Conservation (phyloP, 2,113 vertebrate genomes). For the Siniperca chuatsi region DNA sequence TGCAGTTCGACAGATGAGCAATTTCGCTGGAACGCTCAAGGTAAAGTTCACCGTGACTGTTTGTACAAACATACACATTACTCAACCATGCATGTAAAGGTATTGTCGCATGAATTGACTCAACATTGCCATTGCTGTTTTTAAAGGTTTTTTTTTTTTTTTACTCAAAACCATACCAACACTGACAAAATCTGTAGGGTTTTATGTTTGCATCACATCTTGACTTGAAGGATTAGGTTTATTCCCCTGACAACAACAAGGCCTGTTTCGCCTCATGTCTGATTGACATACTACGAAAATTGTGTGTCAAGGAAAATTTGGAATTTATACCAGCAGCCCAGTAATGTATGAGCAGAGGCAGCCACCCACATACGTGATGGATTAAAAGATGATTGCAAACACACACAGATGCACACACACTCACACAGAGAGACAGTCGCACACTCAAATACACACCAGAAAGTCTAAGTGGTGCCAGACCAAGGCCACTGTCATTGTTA, state of each 20-base stretch:
- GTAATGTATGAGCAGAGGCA: conserved; percentile 17
- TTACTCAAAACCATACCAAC: not conserved
- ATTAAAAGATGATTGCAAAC: conserved; percentile 25
- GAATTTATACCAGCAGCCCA: conserved; percentile 10
- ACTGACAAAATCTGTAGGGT: not conserved
- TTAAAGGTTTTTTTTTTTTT: not conserved
- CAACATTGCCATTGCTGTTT: not conserved
- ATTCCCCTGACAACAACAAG: conserved; percentile 14
- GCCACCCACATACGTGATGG: conserved; percentile 10
- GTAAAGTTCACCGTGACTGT: conserved; percentile 77
- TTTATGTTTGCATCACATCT: conserved; percentile 20
- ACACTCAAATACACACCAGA: not conserved
- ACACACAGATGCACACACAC: not conserved
- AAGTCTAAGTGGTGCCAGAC: conserved; percentile 4
- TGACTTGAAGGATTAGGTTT: conserved; percentile 6
- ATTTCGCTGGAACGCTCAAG: conserved; percentile 97
- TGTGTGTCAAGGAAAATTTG: conserved; percentile 29
- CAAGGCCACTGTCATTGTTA: conserved; percentile 14
- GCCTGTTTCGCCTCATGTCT: not conserved
- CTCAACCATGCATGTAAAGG: not conserved
- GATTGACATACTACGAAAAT: conserved; percentile 32
- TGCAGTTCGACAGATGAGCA: conserved; percentile 96
- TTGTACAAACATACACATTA: conserved; percentile 1
- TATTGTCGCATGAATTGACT: not conserved
- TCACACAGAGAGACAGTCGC: not conserved